These are phyloP conservation scores for Leguminivora glycinivorella DNA, from an alignment of 1,140 invertebrate genomes.

Conservation along the genomic window DNA sequence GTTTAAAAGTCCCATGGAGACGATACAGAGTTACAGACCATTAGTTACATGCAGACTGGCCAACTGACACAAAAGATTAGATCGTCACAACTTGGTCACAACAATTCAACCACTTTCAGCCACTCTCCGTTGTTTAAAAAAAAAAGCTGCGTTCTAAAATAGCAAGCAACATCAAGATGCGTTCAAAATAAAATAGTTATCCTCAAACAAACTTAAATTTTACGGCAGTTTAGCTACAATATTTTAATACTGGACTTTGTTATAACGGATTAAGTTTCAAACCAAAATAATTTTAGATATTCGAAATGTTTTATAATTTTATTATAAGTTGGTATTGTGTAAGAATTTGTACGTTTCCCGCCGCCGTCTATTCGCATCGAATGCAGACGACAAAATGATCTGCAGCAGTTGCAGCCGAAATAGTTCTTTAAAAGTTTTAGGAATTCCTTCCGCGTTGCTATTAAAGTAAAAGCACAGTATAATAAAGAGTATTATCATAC, in stretches of 20 bases:
- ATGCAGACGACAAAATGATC: conserved; percentile 19
- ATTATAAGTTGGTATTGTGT: neutral
- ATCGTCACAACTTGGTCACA: neutral
- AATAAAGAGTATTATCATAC: too few species aligned
- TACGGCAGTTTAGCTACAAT: neutral
- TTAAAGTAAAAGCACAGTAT: too few species aligned
- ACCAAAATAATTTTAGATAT: neutral
- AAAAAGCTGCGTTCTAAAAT: conserved; percentile 1
- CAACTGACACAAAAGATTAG: conserved; percentile 2
- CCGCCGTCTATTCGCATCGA: conserved; percentile 21
- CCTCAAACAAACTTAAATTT: neutral
- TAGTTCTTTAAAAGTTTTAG: conserved; percentile 7
- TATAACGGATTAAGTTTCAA: neutral
- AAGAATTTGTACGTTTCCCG: conserved; percentile 23
- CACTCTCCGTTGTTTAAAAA: neutral
- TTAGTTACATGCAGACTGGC: neutral
- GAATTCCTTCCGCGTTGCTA: neutral
- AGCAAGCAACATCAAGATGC: neutral
- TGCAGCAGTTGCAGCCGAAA: neutral
- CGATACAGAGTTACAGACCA: neutral
- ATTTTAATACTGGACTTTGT: neutral
- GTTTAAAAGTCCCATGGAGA: neutral
- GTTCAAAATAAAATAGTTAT: conserved; percentile 23
- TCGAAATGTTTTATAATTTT: neutral
- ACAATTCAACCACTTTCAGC: conserved; percentile 4